Evolutionary conservation across 2,888 invertebrate genomes (phyloP).

Genomic region (Caenorhabditis sp.): DNA sequence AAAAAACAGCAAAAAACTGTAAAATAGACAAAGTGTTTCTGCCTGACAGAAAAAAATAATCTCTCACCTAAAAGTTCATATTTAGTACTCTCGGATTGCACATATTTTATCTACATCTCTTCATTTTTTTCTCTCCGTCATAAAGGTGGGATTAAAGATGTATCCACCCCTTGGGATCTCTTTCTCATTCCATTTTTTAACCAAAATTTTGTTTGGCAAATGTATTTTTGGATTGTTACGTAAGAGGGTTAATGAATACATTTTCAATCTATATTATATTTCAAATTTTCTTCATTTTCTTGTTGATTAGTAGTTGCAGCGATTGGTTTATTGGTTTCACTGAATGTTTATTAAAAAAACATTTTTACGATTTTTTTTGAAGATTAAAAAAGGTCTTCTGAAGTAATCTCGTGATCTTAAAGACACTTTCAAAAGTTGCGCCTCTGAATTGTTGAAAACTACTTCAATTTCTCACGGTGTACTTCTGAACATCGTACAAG

Average conservation of each 20-base stretch:
- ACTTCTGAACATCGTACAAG: no score
- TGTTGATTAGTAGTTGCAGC: background rate
- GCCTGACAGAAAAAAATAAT: background rate
- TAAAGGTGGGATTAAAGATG: background rate
- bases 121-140: background rate
- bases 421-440: no score
- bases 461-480: no score
- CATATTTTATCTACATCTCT: background rate
- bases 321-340: background rate
- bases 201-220: background rate
- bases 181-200: background rate
- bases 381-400: no score
- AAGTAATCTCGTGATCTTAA: no score
- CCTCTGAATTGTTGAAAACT: no score
- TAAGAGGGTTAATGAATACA: background rate
- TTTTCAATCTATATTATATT: background rate
- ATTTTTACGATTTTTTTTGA: no score
- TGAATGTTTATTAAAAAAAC: no score
- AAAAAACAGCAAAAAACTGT: no score
- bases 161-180: background rate
- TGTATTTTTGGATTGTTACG: background rate
- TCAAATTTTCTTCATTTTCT: background rate
- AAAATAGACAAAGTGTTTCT: no score
- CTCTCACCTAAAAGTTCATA: background rate
- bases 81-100: background rate